phyloP scores from a whole-genome alignment of 2,797 vertebrate species.

The Pachyuromys duprasi region DNA sequence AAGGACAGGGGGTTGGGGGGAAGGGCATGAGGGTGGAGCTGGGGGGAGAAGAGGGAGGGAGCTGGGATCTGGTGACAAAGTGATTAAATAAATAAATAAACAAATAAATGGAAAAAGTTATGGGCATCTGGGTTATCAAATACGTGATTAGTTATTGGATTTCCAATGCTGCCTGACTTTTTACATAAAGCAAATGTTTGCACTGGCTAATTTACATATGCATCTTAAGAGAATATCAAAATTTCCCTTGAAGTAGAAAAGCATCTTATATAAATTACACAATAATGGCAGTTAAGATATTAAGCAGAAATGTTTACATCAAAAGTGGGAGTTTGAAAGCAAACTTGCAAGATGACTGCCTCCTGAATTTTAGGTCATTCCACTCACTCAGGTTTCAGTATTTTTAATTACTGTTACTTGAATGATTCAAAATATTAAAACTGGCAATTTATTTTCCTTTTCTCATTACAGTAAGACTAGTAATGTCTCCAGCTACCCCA shows the following conservation, averaged over 20 bases:
- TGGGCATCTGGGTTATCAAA: conserved; percentile 44
- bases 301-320: background rate
- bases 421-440: conserved; percentile 22
- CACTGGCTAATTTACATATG: conserved; percentile 11
- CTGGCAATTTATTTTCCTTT: background rate
- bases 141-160: conserved; percentile 48
- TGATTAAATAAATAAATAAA: too few species aligned
- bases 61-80: too few species aligned
- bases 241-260: conserved; percentile 65
- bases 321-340: conserved; percentile 11
- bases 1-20: too few species aligned
- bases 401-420: conserved; percentile 17
- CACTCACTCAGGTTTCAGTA: background rate
- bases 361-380: background rate
- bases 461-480: background rate
- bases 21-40: too few species aligned
- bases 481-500: background rate
- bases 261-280: background rate
- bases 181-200: background rate
- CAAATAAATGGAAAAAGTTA: background rate
- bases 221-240: conserved; percentile 35
- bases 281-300: conserved; percentile 23
- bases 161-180: background rate
- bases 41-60: too few species aligned
- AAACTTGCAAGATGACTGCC: background rate